Base-by-base conservation (phyloP, 2,888 invertebrate species). In the Bembecia ichneumoniformis region DNA sequence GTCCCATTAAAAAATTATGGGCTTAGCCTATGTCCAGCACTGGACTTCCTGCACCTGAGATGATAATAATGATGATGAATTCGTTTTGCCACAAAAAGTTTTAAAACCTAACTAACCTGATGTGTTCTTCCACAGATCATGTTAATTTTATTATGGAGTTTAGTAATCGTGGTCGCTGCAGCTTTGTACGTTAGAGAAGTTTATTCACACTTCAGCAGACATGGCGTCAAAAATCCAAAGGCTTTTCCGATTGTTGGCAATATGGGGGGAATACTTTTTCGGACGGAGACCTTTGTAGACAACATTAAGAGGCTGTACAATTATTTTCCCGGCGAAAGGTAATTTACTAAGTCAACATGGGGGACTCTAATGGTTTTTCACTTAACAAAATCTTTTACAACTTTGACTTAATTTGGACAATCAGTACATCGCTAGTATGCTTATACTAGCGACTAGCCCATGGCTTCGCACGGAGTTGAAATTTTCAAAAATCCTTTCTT, bases 271-370 rank as follows among this genome's bases (percentile, higher is more conserved):
- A 10, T 40, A 40, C n/a, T 14, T 14, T 7, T 40, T 13, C 40
- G 40, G 4, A 13, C 7, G 40, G 40, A 40, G 14, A 66, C 71
- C 47, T 53, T 71, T 1, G 51, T 54, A 35, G 59, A 62, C 10
- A 52, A 62, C 3, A 11, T 64, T 1, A 17, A 54, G 3, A 55
- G 54, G 11, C 46, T 62, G 9, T 77, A 76, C 48, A 56, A 62
- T 2, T 48, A 50, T 3, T 75, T 66, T 34, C 64, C 71, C 1
- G 58, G 57, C 34, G 72, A 74, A 53, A 70, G 61, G 74, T 72
- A 14, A 49, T 43, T 35, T 35, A 13, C 15, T 11, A 15, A 10
- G 70, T 62, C 35, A 71, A 84, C 16, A 68, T 69, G 89, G 88
- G 1, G 58, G 69, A 13, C 87, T 74, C 51, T 82, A 87, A 55